phyloP scores from a whole-genome alignment of 2,888 invertebrate genomes.

The Reticulitermes lucifugus region DNA sequence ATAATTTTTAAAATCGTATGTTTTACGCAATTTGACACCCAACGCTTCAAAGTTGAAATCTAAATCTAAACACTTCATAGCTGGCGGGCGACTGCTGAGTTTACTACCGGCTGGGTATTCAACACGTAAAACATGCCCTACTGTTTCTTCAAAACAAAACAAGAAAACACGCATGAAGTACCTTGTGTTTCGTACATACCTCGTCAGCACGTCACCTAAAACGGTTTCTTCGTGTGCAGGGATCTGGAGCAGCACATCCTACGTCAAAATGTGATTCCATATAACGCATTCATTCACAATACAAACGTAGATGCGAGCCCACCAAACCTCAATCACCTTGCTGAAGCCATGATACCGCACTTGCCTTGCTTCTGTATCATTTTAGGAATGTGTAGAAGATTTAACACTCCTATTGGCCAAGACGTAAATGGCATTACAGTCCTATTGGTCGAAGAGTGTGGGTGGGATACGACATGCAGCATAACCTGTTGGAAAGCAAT shows the following conservation, averaged over 20 bases:
- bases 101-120: neutral
- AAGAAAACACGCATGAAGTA: neutral
- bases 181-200: neutral
- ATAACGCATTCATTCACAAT: neutral
- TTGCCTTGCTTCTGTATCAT: slow-evolving; percentile 37
- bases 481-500: neutral
- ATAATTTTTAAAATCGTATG: too few relatives aligned
- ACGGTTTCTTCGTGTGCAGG: neutral
- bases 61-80: neutral
- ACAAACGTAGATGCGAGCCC: neutral
- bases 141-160: slow-evolving; percentile 2
- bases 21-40: too few relatives aligned
- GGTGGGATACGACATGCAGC: slow-evolving; percentile 11
- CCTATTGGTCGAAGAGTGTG: slow-evolving; percentile 31
- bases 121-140: slow-evolving; percentile 12
- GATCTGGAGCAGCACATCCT: neutral
- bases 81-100: neutral
- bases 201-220: neutral
- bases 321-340: slow-evolving; percentile 41
- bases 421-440: slow-evolving; percentile 32
- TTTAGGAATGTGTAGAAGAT: slow-evolving; percentile 43
- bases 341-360: slow-evolving; percentile 42
- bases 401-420: slow-evolving; percentile 41
- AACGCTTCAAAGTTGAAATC: neutral
- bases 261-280: neutral